Percentiles rank a stretch among this genome's conserved stretches.
Evolutionary conservation across 2,113 vertebrate species (phyloP).

Genomic region (Istiophorus platypterus): DNA sequence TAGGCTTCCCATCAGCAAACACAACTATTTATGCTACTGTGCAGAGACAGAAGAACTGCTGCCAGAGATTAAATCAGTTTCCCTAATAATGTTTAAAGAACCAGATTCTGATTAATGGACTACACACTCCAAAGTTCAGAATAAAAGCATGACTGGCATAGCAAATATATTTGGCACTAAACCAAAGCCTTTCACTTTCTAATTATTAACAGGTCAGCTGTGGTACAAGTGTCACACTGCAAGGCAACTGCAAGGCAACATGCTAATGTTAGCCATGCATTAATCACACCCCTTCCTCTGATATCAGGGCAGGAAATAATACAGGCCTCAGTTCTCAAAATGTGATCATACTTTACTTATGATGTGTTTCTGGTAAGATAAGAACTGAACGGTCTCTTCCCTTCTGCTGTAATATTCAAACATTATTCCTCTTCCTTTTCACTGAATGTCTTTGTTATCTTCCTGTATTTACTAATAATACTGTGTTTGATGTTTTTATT

Average conservation of each 20-base stretch:
- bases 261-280: slow-evolving; percentile 11
- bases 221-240: slow-evolving; percentile 22
- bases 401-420: background rate
- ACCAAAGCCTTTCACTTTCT: background rate
- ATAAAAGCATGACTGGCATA: background rate
- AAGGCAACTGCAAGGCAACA: slow-evolving; percentile 30
- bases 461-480: background rate
- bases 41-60: background rate
- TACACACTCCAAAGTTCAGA: background rate
- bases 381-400: background rate
- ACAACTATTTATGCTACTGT: background rate
- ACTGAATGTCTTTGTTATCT: background rate
- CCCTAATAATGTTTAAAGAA: background rate
- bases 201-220: background rate
- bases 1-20: background rate
- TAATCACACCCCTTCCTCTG: slow-evolving; percentile 21
- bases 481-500: background rate
- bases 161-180: background rate
- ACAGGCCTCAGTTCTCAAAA: background rate
- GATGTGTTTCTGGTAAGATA: background rate
- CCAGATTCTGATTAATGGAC: background rate
- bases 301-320: background rate
- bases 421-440: background rate
- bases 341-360: background rate
- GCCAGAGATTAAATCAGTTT: background rate